These are phyloP conservation scores for Agrotis clavis DNA, from an alignment of 2,888 invertebrate species.

Conservation along the genomic window DNA sequence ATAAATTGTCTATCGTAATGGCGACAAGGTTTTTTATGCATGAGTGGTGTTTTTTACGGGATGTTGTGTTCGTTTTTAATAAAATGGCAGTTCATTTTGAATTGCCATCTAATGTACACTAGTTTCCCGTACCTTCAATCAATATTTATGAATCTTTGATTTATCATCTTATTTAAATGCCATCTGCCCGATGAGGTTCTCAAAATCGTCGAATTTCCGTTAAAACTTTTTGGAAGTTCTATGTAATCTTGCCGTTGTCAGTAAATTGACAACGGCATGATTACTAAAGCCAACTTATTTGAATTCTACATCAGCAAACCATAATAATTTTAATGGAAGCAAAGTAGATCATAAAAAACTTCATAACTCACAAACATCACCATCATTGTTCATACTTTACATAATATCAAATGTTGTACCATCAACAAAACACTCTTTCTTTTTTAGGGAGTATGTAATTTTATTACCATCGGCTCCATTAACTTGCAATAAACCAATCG, in stretches of 20 bases:
- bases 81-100: not conserved
- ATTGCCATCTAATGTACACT: not conserved
- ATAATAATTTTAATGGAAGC: not conserved
- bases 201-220: too few relatives aligned
- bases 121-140: too few relatives aligned
- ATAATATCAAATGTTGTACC: not conserved
- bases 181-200: too few relatives aligned
- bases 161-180: too few relatives aligned
- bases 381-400: constrained; percentile 6
- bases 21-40: constrained; percentile 9
- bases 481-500: constrained; percentile 44
- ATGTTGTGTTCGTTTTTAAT: not conserved
- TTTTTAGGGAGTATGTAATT: constrained; percentile 29
- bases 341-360: not conserved
- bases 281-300: not conserved
- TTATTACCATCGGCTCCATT: constrained; percentile 30
- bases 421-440: constrained; percentile 35
- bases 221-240: too few relatives aligned
- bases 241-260: too few relatives aligned
- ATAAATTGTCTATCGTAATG: constrained; percentile 42
- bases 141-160: too few relatives aligned
- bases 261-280: too few relatives aligned
- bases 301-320: not conserved
- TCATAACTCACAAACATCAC: not conserved
- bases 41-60: not conserved